Evolutionary conservation across 2,797 vertebrate species (phyloP).

Genomic region (Telmatherina bonti): DNA sequence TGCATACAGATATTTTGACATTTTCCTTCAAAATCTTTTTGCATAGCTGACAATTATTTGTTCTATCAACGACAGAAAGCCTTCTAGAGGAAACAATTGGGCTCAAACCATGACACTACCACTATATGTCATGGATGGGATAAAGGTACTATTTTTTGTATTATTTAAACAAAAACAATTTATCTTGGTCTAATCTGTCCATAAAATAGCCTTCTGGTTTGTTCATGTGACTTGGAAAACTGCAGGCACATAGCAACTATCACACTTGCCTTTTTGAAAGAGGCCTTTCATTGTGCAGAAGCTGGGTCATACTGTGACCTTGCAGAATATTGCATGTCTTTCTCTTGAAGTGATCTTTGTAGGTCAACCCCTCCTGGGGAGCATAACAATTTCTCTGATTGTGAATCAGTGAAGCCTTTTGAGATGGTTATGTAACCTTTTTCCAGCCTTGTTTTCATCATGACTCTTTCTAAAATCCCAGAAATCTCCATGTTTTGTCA

Average conservation of each 20-base stretch:
- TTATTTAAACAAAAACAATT: background rate
- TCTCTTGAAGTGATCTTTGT: background rate
- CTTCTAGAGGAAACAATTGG: background rate
- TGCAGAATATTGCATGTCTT: constrained; percentile 1
- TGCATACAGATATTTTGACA: background rate
- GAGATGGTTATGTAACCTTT: constrained; percentile 2
- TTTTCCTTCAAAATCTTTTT: background rate
- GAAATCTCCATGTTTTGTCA: background rate
- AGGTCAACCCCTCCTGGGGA: background rate
- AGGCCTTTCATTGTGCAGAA: background rate
- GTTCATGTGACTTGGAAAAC: background rate
- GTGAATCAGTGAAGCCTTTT: background rate
- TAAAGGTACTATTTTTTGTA: background rate
- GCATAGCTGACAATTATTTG: background rate
- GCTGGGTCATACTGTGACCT: background rate
- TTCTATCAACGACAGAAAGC: background rate
- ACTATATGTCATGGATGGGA: background rate
- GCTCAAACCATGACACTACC: background rate
- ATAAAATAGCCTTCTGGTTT: background rate
- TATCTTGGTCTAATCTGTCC: background rate
- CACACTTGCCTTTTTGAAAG: background rate
- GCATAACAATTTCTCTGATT: background rate
- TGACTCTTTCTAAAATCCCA: background rate
- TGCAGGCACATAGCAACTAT: too few species aligned
- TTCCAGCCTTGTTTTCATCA: background rate